Evolutionary conservation across 2,888 invertebrate species (phyloP).

Genomic region (Clistopyga incitator): DNA sequence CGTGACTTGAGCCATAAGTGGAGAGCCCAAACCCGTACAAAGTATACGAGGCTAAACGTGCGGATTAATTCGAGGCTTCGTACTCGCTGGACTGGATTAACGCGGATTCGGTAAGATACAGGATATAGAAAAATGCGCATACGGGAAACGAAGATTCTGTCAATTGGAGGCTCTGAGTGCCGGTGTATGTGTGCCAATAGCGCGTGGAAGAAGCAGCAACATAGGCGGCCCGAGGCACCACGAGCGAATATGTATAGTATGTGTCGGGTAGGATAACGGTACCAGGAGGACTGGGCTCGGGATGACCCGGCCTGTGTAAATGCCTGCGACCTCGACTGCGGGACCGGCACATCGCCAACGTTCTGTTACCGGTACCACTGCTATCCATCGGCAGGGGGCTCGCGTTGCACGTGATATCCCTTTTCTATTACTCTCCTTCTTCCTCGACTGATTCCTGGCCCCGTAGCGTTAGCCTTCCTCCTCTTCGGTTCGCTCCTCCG

Average conservation of each 20-base stretch:
- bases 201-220: not conserved
- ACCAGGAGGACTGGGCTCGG: slow-evolving; percentile 75
- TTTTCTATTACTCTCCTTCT: slow-evolving; percentile 38
- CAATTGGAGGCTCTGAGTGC: not conserved
- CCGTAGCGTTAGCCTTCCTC: slow-evolving; percentile 15
- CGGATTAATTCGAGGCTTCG: not conserved
- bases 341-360: slow-evolving; percentile 65
- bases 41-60: slow-evolving; percentile 8
- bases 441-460: slow-evolving; percentile 30
- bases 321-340: slow-evolving; percentile 81
- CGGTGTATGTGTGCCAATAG: slow-evolving; percentile 4
- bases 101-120: too few species aligned
- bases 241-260: slow-evolving; percentile 56
- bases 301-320: slow-evolving; percentile 83
- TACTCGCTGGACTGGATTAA: too few species aligned
- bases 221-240: not conserved
- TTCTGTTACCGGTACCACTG: slow-evolving; percentile 54
- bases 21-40: not conserved
- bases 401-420: slow-evolving; percentile 57
- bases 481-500: slow-evolving; percentile 21
- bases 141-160: too few species aligned
- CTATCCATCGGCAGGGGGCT: slow-evolving; percentile 71
- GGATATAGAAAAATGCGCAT: too few species aligned
- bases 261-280: slow-evolving; percentile 78
- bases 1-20: slow-evolving; percentile 37